These are phyloP conservation scores for Ophioderma brevispina DNA, from an alignment of 35 echinoderm and acorn worm species.

Conservation along the genomic window DNA sequence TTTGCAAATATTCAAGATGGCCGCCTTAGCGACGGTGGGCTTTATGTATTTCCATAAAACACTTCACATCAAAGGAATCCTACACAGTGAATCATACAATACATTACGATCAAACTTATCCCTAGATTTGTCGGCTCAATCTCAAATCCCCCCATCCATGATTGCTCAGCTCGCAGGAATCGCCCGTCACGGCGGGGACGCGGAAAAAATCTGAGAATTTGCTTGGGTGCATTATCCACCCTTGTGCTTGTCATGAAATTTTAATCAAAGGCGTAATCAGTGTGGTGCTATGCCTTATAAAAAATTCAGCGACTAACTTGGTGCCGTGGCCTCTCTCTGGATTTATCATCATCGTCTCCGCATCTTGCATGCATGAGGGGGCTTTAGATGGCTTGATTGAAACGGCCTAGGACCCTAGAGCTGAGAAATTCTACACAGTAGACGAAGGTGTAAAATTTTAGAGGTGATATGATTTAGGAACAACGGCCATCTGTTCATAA, in stretches of 20 bases:
- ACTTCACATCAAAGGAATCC: background rate
- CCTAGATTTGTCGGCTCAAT: background rate
- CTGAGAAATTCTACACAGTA: background rate
- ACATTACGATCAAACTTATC: conserved; percentile 5
- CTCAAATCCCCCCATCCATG: background rate
- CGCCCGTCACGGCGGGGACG: background rate
- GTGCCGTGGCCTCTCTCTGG: background rate
- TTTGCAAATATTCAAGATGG: background rate
- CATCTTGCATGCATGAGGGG: background rate
- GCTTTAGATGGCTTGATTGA: background rate
- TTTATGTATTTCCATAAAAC: background rate
- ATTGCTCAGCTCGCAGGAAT: background rate
- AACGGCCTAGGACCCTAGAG: background rate
- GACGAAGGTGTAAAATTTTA: background rate
- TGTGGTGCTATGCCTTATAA: conserved; percentile 1
- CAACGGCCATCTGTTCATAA: conserved; percentile 1
- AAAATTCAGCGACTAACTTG: background rate
- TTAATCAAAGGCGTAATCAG: conserved; percentile 13
- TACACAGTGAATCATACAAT: background rate
- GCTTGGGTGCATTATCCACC: background rate
- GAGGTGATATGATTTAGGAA: background rate
- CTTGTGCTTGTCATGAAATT: conserved; percentile 6
- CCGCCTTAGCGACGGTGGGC: background rate
- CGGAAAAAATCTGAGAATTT: background rate
- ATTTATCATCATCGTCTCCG: background rate